Conservation (phyloP, 2,888 invertebrate genomes). For the Lithosia quadra region DNA sequence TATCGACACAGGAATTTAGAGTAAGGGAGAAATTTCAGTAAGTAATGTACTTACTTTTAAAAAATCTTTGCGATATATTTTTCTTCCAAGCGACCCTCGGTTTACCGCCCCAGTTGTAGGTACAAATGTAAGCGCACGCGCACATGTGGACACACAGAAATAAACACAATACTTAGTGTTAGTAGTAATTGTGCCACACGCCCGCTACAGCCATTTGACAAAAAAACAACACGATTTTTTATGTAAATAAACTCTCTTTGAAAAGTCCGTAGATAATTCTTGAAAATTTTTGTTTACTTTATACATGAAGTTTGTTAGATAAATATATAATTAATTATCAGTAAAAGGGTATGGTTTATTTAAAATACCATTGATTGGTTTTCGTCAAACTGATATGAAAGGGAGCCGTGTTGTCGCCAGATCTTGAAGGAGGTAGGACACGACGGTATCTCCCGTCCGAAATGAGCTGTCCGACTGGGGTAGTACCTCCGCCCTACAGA, state of each 20-base stretch:
- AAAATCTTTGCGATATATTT: neutral
- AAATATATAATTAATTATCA: slow-evolving; percentile 44
- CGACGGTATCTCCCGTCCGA: no score
- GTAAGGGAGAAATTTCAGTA: no score
- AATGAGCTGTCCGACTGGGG: no score
- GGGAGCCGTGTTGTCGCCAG: neutral
- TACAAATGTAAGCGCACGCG: slow-evolving; percentile 68
- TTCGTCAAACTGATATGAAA: slow-evolving; percentile 32
- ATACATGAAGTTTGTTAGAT: slow-evolving; percentile 30
- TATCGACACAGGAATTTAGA: no score
- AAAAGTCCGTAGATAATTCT: slow-evolving; percentile 59
- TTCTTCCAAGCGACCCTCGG: slow-evolving; percentile 52
- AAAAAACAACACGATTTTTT: slow-evolving; percentile 64
- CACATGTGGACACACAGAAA: slow-evolving; percentile 81
- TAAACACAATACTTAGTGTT: slow-evolving; percentile 80
- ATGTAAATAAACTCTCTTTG: slow-evolving; percentile 82
- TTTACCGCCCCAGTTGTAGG: slow-evolving; percentile 53
- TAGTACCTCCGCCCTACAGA: no score
- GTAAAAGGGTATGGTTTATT: slow-evolving; percentile 31
- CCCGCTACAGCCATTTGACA: slow-evolving; percentile 65
- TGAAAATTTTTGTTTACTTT: slow-evolving; percentile 28
- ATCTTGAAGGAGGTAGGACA: no score
- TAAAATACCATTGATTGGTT: slow-evolving; percentile 28
- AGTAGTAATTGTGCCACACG: slow-evolving; percentile 83
- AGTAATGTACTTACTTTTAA: no score